Base-by-base conservation (phyloP, 1,140 invertebrate genomes). In the Campodea augens region DNA sequence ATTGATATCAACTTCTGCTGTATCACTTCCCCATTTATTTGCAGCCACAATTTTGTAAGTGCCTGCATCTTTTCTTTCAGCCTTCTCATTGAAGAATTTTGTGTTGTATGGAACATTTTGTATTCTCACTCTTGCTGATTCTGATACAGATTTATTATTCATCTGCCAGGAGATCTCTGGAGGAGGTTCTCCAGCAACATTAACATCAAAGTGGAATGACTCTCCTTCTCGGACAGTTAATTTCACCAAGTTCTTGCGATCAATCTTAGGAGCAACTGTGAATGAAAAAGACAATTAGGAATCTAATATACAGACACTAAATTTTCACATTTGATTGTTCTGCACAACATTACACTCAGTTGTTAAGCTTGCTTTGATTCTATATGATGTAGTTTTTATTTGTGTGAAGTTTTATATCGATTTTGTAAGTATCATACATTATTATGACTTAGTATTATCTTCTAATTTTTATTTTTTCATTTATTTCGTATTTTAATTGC, bases 231-330 rank as follows among this genome's bases (percentile, higher is more conserved):
- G 78, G 2, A 90, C 73, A 39, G 73, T 79, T 37, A 89, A 63
- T 46, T 78, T 72, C 38, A 74, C 71, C 27, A 91, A 63, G 60
- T 78, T 86, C 47, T 75, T 74, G 20, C 84, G 70, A 55, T 90
- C 86, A 64, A 96, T 93, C 64, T 83, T 89, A 13, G 90, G 90
- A 47, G 87, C 77, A 65, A 93, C 85, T 90, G 63, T 25, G 64
- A 60, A 46, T 55, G 47, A 24, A 3, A n/a, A 22, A 44, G 20
- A 43, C 37, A 37, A n/a, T 22, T 7, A 21, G 24, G 19, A 24
- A 4, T 5, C 10, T 32, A 42, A 48, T 15, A n/a, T n/a, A n/a
- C n/a, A n/a, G n/a, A n/a, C n/a, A n/a, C n/a, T n/a, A n/a, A n/a
- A n/a, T n/a, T n/a, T n/a, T n/a, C n/a, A n/a, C n/a, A n/a, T n/a